These are phyloP conservation scores for Prionailurus viverrinus DNA, from an alignment of 2,113 vertebrate genomes.

Conservation along the genomic window DNA sequence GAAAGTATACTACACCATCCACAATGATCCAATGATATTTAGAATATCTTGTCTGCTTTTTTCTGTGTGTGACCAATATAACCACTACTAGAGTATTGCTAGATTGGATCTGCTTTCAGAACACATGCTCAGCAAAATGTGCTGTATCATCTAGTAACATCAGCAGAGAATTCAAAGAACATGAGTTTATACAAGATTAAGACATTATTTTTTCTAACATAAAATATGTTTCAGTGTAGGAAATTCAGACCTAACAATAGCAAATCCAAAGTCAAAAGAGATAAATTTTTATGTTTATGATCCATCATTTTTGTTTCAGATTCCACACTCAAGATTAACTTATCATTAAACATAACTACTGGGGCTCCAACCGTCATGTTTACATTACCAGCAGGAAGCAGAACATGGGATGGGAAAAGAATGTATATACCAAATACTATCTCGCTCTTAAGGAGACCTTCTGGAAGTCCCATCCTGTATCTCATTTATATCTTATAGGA, in stretches of 20 bases:
- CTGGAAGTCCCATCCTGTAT: neutral
- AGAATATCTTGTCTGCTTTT: neutral
- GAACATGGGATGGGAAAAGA: neutral
- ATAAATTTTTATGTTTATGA: conserved; percentile 32
- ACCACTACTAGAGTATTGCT: neutral
- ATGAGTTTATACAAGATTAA: neutral
- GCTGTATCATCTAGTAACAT: neutral
- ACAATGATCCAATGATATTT: neutral
- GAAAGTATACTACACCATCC: neutral
- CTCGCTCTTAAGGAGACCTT: neutral
- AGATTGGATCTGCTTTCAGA: neutral
- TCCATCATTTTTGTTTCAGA: neutral
- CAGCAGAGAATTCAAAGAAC: neutral
- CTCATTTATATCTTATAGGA: neutral
- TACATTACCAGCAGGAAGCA: neutral
- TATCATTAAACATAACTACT: neutral
- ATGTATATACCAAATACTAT: neutral
- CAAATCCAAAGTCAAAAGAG: neutral
- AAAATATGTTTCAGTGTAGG: conserved; percentile 13
- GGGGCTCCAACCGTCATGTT: neutral
- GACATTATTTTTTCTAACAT: neutral
- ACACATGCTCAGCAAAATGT: neutral
- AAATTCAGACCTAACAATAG: neutral
- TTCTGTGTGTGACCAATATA: neutral
- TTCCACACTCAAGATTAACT: conserved; percentile 25